Evolutionary conservation across 2,888 invertebrate genomes (phyloP), one percentile per base, ranked within the genome.

Genomic region (Ennomos quercinarius): DNA sequence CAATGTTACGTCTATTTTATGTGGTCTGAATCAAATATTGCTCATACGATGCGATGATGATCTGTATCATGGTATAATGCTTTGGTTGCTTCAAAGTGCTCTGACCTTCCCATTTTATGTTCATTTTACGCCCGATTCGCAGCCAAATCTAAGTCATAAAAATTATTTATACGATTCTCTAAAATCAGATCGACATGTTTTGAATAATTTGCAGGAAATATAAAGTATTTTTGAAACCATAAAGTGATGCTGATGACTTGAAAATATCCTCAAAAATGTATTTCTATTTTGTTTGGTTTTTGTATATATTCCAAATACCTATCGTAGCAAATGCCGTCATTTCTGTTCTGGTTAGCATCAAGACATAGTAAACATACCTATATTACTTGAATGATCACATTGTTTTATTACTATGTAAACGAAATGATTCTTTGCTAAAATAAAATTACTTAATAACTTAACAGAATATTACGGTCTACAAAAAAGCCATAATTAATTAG

Each of bases 101-200:
- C 80, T 83, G 83, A 85, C 86, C 88, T 87, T 84, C 80, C 70
- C 27, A 48, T 76, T 85, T 86, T 82, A 84, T 81, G 73, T 69
- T 57, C 68, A 50, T 76, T 83, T 81, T 76, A 81, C 74, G 69
- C 48, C 62, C 71, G 69, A 70, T 68, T 73, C 68, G 64, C 61
- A 66, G 55, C 58, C 56, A 64, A 72, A 76, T 77, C 27, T 27
- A 68, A 67, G 70, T 73, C 65, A 79, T 86, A 87, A 86, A 86
- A 50, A 52, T 36, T 41, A 67, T 71, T 56, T 67, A 27, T 71
- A 67, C 65, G 41, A 56, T 61, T 61, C 58, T 35, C 49, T 37
- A 47, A 60, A 65, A 66, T 63, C 61, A 65, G 68, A 67, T 44
- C 60, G 48, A 64, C 73, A 67, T 76, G 80, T 56, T 61, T 39